Base-by-base conservation (phyloP, 2,113 vertebrate species). In the Microtus richardsoni region DNA sequence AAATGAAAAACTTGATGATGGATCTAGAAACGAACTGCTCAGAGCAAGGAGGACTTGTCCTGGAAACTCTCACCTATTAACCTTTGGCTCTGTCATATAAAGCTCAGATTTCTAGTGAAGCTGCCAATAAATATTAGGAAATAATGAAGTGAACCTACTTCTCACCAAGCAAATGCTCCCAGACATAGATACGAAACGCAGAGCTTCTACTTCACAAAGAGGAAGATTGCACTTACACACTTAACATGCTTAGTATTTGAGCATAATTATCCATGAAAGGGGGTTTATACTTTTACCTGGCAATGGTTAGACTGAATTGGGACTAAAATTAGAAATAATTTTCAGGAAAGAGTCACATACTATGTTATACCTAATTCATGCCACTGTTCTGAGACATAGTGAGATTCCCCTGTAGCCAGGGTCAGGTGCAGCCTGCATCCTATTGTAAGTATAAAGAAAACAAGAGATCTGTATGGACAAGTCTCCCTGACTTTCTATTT, bases 91-190 rank as follows among this genome's bases (percentile, higher is more conserved):
- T 78, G 11, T 78, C 17, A 44, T n/a, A 62, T 30, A 75, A 82
- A n/a, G 52, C 0, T 0, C 4, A 49, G 47, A 2, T 88, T 75
- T 2, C 62, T 16, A 41, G 3, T 2, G 0, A 79, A 22, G 1
- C 30, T 92, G 22, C 24, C 74, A 7, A 79, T 41, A 93, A 77
- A 2, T 11, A 17, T 2, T 64, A 68, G 17, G 12, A 60, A 8
- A 30, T 78, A 26, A 7, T 39, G 14, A 24, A 85, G 12, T 88
- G 12, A 60, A 82, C 85, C 1, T 39, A 6, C 88, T 87, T 85
- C 60, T 66, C 21, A 64, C 11, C 58, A 26, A 33, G 5, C 52
- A 78, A 58, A 19, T 88, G 44, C 12, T 62, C 24, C 77, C 13
- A 83, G 16, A 30, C 39, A 36, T 2, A 36, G 64, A 24, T 36